Evolutionary conservation across 2,113 vertebrate species (phyloP).

Genomic region (Paradisaea rubra): DNA sequence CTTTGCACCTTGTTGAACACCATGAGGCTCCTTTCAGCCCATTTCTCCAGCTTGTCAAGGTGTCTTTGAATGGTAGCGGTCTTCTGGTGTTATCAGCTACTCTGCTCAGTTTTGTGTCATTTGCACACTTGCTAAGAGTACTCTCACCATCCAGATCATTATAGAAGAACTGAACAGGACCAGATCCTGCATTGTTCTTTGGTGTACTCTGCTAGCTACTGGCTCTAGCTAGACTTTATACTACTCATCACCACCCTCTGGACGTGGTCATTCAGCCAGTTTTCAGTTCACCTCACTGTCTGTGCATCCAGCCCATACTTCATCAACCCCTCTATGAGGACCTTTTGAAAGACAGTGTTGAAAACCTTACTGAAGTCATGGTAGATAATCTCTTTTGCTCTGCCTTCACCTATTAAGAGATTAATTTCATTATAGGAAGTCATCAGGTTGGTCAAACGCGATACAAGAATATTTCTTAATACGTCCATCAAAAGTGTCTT

Average conservation of each 20-base stretch:
- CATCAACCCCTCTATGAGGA: background rate
- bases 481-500: background rate
- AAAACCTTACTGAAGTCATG: background rate
- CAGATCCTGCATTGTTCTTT: accelerated
- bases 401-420: background rate
- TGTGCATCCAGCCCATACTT: background rate
- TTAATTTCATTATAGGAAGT: background rate
- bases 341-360: background rate
- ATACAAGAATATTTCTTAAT: background rate
- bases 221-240: background rate
- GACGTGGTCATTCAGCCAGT: background rate
- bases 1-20: background rate
- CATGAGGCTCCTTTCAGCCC: background rate
- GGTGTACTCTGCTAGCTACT: background rate
- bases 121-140: background rate
- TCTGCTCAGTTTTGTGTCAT: background rate
- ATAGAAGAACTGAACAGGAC: background rate
- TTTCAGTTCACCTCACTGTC: background rate
- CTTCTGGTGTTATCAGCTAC: background rate
- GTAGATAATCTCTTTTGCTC: background rate
- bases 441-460: background rate
- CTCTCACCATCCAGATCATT: background rate
- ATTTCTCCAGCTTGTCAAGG: background rate
- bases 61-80: background rate
- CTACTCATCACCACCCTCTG: background rate